Conservation (phyloP, 2,888 invertebrate genomes). For the Eupithecia dodoneata region DNA sequence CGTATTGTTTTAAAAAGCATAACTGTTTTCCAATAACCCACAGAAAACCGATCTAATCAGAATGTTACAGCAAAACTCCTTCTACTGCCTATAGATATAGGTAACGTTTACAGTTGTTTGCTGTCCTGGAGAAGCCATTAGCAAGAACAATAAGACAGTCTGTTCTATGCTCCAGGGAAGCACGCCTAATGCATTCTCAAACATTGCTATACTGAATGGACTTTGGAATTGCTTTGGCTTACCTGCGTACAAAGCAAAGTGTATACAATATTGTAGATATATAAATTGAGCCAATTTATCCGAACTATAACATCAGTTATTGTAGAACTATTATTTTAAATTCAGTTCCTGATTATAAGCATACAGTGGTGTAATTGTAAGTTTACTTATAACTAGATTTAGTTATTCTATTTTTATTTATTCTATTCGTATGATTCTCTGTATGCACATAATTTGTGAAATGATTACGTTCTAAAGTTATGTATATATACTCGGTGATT, state of each 20-base stretch:
- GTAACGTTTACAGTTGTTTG: not conserved
- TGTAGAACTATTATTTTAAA: no score
- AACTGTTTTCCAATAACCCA: not conserved
- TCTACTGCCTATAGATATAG: not conserved
- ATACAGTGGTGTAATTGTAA: no score
- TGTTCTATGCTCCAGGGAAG: slow-evolving; percentile 13
- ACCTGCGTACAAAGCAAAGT: not conserved
- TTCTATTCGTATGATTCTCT: no score
- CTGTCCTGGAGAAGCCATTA: slow-evolving; percentile 32
- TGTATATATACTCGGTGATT: no score
- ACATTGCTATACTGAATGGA: slow-evolving; percentile 18
- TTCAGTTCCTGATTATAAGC: no score
- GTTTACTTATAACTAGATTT: no score
- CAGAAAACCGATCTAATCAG: not conserved
- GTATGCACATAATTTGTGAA: no score
- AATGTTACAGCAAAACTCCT: not conserved
- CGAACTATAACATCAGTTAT: no score
- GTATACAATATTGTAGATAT: no score
- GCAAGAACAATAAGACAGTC: slow-evolving; percentile 29
- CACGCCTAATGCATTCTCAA: slow-evolving; percentile 32
- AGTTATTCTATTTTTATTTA: no score
- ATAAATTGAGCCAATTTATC: no score
- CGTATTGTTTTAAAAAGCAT: not conserved
- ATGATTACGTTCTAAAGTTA: no score
- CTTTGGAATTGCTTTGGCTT: slow-evolving; percentile 12